Evolutionary conservation across 2,888 invertebrate species (phyloP), one percentile per base, ranked within the genome.

Genomic region (Taphrorychus bicolor): DNA sequence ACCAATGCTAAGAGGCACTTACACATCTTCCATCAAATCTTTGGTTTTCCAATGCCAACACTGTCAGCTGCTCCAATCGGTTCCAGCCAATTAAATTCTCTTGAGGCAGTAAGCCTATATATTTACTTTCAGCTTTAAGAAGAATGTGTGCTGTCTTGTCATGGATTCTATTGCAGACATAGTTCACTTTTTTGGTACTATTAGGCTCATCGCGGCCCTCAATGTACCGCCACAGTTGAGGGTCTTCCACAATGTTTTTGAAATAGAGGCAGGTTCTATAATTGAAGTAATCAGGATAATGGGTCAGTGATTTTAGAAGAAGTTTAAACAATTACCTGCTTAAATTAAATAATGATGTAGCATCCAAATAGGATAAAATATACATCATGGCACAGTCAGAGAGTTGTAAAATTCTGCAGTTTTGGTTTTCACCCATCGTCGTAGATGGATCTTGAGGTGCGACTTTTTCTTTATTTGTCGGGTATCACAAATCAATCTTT

Each of bases 41-140:
- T 59, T 79, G 76, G 71, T 80, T 77, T 70, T 82, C 82, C 54
- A 82, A 70, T 0, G 81, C 80, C 32, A 82, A 71, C 4, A 82
- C 72, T 7, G 74, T 77, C 19, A 82, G 66, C 53, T 77, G 75
- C 19, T 71, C 58, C 45, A 71, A 70, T 53, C 70, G 7, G 56
- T 62, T 60, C 49, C 71, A 70, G 9, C 42, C 61, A 3, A 45
- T 54, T 23, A 76, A 73, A 63, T 71, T 72, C 21, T 67, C 52
- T 11, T 58, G 21, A 0, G 73, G 71, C 9, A 75, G 49, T 9
- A 71, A 49, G 16, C 66, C 69, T 16, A 60, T 58, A 51, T 71
- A 66, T 66, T 69, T 69, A 52, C 71, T 66, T 5, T 68, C 70
- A 4, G 72, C 74, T 42, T 56, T 69, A 17, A 76, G 56, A 17